Evolutionary conservation across 2,113 vertebrate species (phyloP), one percentile per base, ranked within the genome.

Genomic region (Sula dactylatra): DNA sequence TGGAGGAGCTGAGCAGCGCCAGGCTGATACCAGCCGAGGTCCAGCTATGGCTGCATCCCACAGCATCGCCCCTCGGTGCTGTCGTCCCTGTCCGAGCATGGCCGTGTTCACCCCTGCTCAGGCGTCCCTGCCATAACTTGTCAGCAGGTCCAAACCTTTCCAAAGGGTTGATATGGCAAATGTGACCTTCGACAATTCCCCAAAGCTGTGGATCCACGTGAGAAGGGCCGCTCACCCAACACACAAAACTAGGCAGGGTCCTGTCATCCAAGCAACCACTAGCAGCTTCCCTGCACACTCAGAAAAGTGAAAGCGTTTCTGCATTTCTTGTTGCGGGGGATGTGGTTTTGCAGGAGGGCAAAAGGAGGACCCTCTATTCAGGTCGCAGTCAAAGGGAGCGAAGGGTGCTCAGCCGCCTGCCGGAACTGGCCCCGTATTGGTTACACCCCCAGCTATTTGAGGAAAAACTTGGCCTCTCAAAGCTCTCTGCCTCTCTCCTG

Each of bases 401-500:
- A 73, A 70, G 88, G 86, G 82, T 67, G 77, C 77, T 93, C 42
- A 15, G 86, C 73, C 1, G 49, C 87, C 85, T 58, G 91, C 78
- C 24, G 38, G 90, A 94, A 92, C 70, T n/a, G 59, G 80, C 45
- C 84, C 80, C 20, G 42, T 82, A 79, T 91, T 90, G 95, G 97
- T 95, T 95, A 96, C 92, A 96, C 82, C 93, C 96, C 93, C 83
- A 36, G 91, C 94, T 96, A 94, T 94, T 88, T 58, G 89, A 95
- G 89, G 42, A 85, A 91, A 97, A 86, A 40, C 50, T 91, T 88
- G 90, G 87, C 96, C 95, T 98, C 97, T 97, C 81, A 93, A 77
- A 90, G 56, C 82, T 90, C 95, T 92, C 94, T 91, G 84, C 96
- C 92, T 87, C 95, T 97, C 97, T 97, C 94, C 96, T 96, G 81